phyloP scores from a whole-genome alignment of 2,797 vertebrate genomes.

The Peromyscus eremicus region DNA sequence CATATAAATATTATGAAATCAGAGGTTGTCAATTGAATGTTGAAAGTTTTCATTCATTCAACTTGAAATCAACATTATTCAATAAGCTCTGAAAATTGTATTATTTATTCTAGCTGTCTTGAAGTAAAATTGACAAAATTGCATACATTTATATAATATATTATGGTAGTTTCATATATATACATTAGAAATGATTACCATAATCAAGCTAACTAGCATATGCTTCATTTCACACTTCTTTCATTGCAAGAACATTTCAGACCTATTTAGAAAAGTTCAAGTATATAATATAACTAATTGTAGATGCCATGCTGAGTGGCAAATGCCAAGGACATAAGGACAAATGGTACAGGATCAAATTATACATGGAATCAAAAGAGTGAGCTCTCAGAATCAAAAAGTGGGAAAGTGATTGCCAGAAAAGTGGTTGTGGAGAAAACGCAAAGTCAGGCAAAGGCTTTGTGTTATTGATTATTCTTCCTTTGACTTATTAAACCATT shows the following conservation, averaged over 20 bases:
- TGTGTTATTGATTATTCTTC: slow-evolving; percentile 13
- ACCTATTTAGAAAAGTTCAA: background rate
- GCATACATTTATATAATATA: background rate
- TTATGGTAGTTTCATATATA: background rate
- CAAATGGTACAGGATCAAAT: background rate
- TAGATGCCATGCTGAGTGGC: background rate
- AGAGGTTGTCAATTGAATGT: background rate
- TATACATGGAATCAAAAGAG: background rate
- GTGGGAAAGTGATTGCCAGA: background rate
- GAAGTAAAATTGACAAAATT: background rate
- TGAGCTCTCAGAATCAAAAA: background rate
- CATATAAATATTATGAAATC: slow-evolving; percentile 53
- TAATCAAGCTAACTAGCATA: background rate
- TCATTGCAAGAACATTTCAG: background rate
- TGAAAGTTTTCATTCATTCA: slow-evolving; percentile 34
- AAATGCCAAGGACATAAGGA: background rate
- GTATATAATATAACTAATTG: background rate
- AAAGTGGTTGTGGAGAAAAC: fast-evolving
- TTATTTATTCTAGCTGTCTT: background rate
- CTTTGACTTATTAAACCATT: background rate
- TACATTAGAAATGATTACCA: background rate
- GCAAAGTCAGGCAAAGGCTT: background rate
- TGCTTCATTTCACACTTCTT: background rate
- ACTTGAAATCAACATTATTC: background rate
- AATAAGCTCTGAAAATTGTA: background rate